phyloP scores from a whole-genome alignment of 1,140 invertebrate genomes.

The Antheraea pernyi region DNA sequence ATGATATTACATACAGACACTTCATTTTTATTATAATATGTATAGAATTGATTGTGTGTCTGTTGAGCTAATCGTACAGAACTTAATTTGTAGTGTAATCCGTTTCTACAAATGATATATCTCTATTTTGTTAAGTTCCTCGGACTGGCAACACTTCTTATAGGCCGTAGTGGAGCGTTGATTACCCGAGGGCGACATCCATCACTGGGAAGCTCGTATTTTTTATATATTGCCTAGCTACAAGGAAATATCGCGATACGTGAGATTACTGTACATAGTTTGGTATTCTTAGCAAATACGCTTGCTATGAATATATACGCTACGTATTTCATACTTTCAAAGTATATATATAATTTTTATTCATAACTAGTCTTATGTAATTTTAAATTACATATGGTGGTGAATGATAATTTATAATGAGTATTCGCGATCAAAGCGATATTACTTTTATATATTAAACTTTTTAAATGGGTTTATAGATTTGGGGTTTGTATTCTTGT shows the following conservation, averaged over 20 bases:
- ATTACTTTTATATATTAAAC: too few species aligned
- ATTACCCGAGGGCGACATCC: slow-evolving; percentile 37
- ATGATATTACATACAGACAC: too few species aligned
- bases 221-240: slow-evolving; percentile 31
- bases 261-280: slow-evolving; percentile 6
- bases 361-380: too few species aligned
- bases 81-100: neutral
- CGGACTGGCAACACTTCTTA: slow-evolving; percentile 7
- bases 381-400: too few species aligned
- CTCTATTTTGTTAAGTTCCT: neutral
- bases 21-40: too few species aligned
- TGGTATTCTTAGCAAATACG: neutral
- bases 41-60: neutral
- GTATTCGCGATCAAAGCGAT: too few species aligned
- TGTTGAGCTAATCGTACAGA: neutral
- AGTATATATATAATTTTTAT: too few species aligned
- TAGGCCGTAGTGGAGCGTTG: slow-evolving; percentile 28
- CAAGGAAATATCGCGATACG: slow-evolving; percentile 20
- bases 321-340: too few species aligned
- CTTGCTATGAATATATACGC: too few species aligned
- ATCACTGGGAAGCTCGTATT: slow-evolving; percentile 30
- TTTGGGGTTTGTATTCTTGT: too few species aligned
- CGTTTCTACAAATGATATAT: neutral
- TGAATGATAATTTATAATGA: too few species aligned
- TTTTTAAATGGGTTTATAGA: too few species aligned